Conservation (phyloP, 2,888 invertebrate genomes). For the Seira musarum region DNA sequence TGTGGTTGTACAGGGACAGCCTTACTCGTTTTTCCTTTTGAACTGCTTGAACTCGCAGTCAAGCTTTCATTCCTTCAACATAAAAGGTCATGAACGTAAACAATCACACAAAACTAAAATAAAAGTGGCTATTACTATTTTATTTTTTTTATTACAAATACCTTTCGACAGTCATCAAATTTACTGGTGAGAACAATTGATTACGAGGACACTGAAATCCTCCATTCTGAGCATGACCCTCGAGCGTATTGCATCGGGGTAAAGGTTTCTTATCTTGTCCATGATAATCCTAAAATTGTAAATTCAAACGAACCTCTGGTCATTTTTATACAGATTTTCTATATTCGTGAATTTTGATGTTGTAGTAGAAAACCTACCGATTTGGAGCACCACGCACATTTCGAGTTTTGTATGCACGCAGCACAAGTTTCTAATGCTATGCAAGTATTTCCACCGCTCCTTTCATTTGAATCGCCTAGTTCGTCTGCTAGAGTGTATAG, state of each 20-base stretch:
- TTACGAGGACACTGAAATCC: conserved; percentile 29
- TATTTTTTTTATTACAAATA: not conserved
- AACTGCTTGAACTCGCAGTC: not conserved
- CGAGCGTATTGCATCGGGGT: conserved; percentile 44
- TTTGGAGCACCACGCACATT: conserved; percentile 60
- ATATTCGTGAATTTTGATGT: not conserved
- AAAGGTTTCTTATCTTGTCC: conserved; percentile 37
- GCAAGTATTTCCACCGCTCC: no score
- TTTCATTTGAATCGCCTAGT: no score
- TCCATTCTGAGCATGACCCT: conserved; percentile 16
- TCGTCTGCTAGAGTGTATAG: no score
- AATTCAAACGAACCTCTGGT: not conserved
- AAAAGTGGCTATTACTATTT: no score
- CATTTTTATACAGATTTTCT: not conserved
- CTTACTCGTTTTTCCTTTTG: not conserved
- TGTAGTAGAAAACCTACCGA: conserved; percentile 35
- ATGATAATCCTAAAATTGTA: conserved; percentile 36
- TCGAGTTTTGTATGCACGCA: conserved; percentile 42
- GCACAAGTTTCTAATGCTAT: conserved; percentile 38
- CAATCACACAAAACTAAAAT: not conserved
- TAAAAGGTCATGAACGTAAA: not conserved
- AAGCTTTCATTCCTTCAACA: conserved; percentile 22
- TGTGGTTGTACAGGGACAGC: conserved; percentile 47
- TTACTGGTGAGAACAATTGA: conserved; percentile 25
- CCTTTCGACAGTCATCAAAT: not conserved